Conservation (phyloP, 1,140 invertebrate species). For the Calephelis virginiensis region DNA sequence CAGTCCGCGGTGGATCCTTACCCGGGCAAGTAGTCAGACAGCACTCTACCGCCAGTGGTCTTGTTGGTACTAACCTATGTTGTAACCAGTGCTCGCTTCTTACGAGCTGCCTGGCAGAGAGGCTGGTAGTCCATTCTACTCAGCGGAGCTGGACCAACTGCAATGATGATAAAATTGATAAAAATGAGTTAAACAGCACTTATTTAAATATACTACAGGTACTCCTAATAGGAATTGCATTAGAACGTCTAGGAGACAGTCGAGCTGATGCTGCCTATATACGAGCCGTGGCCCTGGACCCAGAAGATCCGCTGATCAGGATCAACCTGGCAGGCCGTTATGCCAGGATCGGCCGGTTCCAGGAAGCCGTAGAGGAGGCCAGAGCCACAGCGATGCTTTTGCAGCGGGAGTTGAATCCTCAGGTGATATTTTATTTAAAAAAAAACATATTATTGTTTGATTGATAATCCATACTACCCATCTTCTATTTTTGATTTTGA, state of each 20-base stretch:
- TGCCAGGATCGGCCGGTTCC: conserved; percentile 44
- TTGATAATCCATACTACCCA: too few species aligned
- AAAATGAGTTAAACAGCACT: neutral
- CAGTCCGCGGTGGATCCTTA: too few species aligned
- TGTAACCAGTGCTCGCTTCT: too few species aligned
- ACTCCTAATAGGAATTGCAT: conserved; percentile 55
- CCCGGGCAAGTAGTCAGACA: too few species aligned
- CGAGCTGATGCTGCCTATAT: conserved; percentile 60
- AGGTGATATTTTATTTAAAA: conserved; percentile 37
- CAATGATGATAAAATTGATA: neutral
- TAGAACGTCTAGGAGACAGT: conserved; percentile 59
- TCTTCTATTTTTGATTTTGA: too few species aligned
- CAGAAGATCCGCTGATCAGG: conserved; percentile 49
- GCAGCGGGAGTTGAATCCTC: conserved; percentile 43
- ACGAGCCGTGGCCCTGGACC: conserved; percentile 42
- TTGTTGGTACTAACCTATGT: too few species aligned
- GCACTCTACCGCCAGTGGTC: too few species aligned
- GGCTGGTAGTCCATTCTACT: too few species aligned
- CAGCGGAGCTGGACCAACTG: neutral
- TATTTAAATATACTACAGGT: conserved; percentile 37
- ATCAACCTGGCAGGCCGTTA: conserved; percentile 59
- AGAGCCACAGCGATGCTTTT: conserved; percentile 39
- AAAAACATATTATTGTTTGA: too few species aligned
- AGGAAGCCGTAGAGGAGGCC: conserved; percentile 47
- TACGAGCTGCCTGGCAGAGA: too few species aligned